A percentile compares a stretch with the other conserved stretches of the same genome.
These are phyloP conservation scores for Cossypha polioptera DNA, from an alignment of 2,797 vertebrate species.

Conservation along the genomic window DNA sequence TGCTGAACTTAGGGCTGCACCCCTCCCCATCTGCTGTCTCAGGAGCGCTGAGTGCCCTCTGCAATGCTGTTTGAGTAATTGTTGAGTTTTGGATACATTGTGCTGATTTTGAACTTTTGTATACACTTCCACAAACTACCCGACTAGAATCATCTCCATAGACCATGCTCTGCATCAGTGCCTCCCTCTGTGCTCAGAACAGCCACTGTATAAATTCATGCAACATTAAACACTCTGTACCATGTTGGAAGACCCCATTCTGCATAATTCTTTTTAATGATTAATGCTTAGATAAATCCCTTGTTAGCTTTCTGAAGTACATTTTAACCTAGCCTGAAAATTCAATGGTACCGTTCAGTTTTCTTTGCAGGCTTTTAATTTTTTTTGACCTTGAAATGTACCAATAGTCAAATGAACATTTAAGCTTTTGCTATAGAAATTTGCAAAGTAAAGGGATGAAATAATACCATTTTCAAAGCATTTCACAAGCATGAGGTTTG, in stretches of 20 bases:
- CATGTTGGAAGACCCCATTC: not conserved
- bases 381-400: not conserved
- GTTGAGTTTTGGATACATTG: not conserved
- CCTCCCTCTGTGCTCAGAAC: not conserved
- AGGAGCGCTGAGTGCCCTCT: not conserved
- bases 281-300: conserved; percentile 12
- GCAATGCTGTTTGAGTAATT: not conserved
- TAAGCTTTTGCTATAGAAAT: not conserved
- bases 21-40: not conserved
- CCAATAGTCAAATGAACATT: not conserved
- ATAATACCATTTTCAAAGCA: not conserved
- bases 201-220: conserved; percentile 12
- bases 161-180: not conserved
- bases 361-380: not conserved
- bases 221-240: conserved; percentile 7
- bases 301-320: conserved; percentile 4
- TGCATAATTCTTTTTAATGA: not conserved
- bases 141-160: not conserved
- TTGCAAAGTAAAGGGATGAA: not conserved
- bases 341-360: not conserved
- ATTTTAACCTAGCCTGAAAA: not conserved
- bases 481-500: not conserved
- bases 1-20: not conserved
- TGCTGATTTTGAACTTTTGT: not conserved
- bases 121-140: not conserved